Evolutionary conservation across 2,888 invertebrate genomes (phyloP).

Genomic region (Carabus problematicus): DNA sequence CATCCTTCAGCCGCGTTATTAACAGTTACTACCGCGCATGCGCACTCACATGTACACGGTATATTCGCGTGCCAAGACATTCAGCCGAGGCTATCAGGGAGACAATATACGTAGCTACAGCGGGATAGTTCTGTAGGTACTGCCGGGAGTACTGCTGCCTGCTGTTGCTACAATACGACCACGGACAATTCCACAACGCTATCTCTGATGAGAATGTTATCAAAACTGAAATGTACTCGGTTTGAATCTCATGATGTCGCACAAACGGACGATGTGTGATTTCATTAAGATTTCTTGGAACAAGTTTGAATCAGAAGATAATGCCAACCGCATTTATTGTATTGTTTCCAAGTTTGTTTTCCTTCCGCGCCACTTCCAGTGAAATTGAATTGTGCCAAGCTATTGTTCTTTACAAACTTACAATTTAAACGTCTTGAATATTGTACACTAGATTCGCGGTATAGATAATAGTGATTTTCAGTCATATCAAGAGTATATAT

Average conservation of each 20-base stretch:
- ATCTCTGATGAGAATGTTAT: slow-evolving; percentile 42
- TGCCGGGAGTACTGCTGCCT: not conserved
- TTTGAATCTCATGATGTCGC: slow-evolving; percentile 28
- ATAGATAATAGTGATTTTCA: no score
- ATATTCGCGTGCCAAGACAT: not conserved
- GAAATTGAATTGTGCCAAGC: no score
- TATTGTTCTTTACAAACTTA: no score
- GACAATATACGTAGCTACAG: not conserved
- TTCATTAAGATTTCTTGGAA: slow-evolving; percentile 40
- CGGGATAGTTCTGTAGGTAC: not conserved
- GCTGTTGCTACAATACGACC: slow-evolving; percentile 15
- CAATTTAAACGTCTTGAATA: no score
- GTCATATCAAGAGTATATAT: no score
- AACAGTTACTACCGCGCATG: slow-evolving; percentile 30
- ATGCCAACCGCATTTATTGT: slow-evolving; percentile 32
- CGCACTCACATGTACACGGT: not conserved
- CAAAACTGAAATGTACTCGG: slow-evolving; percentile 39
- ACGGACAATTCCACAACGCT: slow-evolving; percentile 2
- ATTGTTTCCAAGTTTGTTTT: slow-evolving; percentile 34
- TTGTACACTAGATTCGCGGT: no score
- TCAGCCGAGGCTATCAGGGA: not conserved
- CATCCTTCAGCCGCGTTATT: slow-evolving; percentile 29
- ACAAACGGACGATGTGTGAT: slow-evolving; percentile 37
- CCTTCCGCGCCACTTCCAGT: not conserved
- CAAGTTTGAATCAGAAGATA: slow-evolving; percentile 36